Evolutionary conservation across 2,888 invertebrate genomes (phyloP).

Genomic region (Drosophila cyrtoloma): DNA sequence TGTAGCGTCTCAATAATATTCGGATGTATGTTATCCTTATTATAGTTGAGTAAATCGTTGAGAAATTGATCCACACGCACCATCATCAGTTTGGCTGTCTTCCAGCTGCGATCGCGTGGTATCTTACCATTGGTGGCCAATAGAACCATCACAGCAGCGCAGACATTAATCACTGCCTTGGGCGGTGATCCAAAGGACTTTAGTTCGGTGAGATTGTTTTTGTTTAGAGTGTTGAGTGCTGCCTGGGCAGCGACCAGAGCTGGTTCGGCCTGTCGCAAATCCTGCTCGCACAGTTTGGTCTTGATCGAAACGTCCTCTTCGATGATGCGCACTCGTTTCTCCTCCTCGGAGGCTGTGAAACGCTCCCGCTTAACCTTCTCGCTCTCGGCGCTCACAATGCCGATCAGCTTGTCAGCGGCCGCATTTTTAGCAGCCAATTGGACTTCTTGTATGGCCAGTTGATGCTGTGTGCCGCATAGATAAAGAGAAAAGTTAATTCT

Average conservation of each 20-base stretch:
- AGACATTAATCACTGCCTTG: constrained; percentile 94
- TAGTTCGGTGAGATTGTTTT: constrained; percentile 96
- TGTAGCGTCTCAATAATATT: constrained; percentile 92
- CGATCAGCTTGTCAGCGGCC: constrained; percentile 95
- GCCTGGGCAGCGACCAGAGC: constrained; percentile 94
- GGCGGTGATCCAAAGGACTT: constrained; percentile 98
- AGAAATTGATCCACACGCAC: constrained; percentile 95
- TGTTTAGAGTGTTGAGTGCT: constrained; percentile 94
- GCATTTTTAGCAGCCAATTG: constrained; percentile 95
- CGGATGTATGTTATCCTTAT: constrained; percentile 96
- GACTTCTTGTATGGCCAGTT: constrained; percentile 90
- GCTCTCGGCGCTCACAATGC: constrained; percentile 95
- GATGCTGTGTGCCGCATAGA: constrained; percentile 71
- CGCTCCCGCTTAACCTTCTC: constrained; percentile 96
- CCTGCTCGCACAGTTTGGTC: constrained; percentile 94
- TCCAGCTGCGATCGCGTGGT: constrained; percentile 97
- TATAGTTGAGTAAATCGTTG: constrained; percentile 93
- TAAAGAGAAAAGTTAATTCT: constrained; percentile 22
- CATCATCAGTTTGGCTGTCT: constrained; percentile 96
- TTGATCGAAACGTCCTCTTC: constrained; percentile 95
- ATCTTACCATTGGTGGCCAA: constrained; percentile 93
- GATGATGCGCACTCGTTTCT: constrained; percentile 95
- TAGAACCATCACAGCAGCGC: constrained; percentile 94
- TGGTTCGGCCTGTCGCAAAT: constrained; percentile 96
- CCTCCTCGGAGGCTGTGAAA: constrained; percentile 92